Base-by-base conservation (phyloP, 2,797 vertebrate genomes). In the Paramormyrops hopkinsi region DNA sequence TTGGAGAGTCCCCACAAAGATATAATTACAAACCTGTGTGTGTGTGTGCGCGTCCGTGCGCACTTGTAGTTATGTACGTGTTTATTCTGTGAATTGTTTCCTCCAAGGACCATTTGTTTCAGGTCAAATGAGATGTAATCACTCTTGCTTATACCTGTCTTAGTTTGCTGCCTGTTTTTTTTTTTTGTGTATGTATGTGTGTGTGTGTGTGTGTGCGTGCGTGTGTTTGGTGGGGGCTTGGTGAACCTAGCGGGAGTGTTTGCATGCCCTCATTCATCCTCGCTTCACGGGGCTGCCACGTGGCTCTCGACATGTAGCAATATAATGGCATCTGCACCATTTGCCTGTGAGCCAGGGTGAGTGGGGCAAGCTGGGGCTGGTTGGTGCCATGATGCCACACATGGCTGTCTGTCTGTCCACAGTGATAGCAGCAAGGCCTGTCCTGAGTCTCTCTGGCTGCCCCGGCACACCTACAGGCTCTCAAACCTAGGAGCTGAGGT, bases 81-180 rank as follows among this genome's bases (percentile, higher is more conserved):
- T 25, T 69, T 69, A 50, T 53, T 8, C 4, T 79, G 48, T 53
- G 51, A 50, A 19, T 44, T 44, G 6, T 85, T 56, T 51, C 53
- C 53, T 89, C 73, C 22, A 82, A 37, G 85, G 44, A 41, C 25
- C 46, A 22, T 73, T 89, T 44, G 46, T 56, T 54, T 79, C 50
- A n/a, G 50, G 48, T 76, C 84, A 87, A 56, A 87, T 87, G 48
- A 86, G 59, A 53, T 85, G 65, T 87, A 76, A 87, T 89, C 50
- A 29, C 51, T 76, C 37, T 33, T 87, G 89, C 48, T 76, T 89
- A 29, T 89, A 46, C 73, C 86, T 89, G 89, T 89, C 65, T 87
- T 62, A 48, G 76, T 87, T 87, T 89, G 17, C 85, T 76, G 48
- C 46, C 44, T 53, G 48, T 48, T 46, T 50, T 8, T 46, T 8